phyloP scores from a whole-genome alignment of 2,888 invertebrate genomes.

The Eupithecia exiguata region DNA sequence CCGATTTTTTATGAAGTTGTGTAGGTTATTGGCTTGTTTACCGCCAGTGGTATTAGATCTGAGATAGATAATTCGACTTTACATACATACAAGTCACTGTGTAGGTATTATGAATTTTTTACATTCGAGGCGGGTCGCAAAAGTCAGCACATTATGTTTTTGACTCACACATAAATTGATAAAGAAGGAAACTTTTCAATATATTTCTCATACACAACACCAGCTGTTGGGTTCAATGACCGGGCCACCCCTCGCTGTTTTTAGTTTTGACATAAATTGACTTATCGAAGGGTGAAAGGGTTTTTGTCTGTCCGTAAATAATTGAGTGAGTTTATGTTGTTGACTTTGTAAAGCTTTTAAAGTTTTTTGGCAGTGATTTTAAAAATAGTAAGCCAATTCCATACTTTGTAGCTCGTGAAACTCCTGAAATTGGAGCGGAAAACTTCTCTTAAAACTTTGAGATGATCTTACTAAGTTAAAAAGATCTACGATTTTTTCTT shows the following conservation, averaged over 20 bases:
- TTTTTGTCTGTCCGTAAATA: constrained; percentile 37
- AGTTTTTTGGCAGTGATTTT: background rate
- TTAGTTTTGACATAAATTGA: constrained; percentile 47
- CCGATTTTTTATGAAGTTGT: background rate
- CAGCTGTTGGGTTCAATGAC: constrained; percentile 74
- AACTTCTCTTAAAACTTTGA: background rate
- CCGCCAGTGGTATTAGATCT: background rate
- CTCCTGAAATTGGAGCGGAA: background rate
- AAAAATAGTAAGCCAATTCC: background rate
- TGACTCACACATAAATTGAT: background rate
- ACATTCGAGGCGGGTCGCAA: background rate
- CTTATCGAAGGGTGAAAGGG: constrained; percentile 45
- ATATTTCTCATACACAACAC: constrained; percentile 38
- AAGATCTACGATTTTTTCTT: background rate
- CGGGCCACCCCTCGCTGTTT: constrained; percentile 59
- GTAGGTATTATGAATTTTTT: background rate
- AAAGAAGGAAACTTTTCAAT: constrained; percentile 18
- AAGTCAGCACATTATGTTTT: background rate
- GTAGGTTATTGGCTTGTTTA: constrained; percentile 6
- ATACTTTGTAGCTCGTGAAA: background rate
- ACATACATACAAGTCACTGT: background rate
- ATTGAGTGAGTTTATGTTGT: constrained; percentile 34
- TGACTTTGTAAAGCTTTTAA: constrained; percentile 10
- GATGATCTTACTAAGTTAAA: background rate
- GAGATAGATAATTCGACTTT: background rate